Base-by-base conservation (phyloP, 2,113 vertebrate genomes). In the Noctilio leporinus region DNA sequence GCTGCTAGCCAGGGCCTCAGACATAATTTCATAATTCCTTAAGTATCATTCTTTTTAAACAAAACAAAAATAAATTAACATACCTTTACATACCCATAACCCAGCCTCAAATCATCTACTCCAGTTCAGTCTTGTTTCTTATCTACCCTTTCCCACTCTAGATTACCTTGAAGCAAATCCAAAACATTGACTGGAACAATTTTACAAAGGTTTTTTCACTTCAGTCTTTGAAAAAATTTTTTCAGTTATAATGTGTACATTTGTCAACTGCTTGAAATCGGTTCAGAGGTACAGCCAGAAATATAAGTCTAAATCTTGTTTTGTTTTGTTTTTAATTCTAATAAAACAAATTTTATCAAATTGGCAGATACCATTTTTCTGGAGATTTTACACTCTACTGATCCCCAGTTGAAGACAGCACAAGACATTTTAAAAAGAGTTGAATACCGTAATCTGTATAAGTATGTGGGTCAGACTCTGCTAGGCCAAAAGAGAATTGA, bases 361-460 rank as follows among this genome's bases (percentile, higher is more conserved):
- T 90, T 97, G 98, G 28, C 97, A 99, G 99, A 99, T 98, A 96
- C 98, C 15, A 96, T 99, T 93, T 99, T 99, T 97, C 98, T 99
- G 97, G 98, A 99, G 94, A 99, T 99, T 89, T 98, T 99, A 81
- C 75, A 99, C 97, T 99, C 99, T 6, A 98, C 98, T 49, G 30
- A 97, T 7, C 89, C 97, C 2, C 97, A 98, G 1, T 98, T 99
- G 96, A 78, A 97, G 0, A 99, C 98, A 26, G 98, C 99, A 5
- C 98, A 75, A 92, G 86, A 98, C 64, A 99, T 99, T 94, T 96
- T 99, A n/a, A 96, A 7, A 33, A 99, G 99, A 96, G 98, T 99
- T 49, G 91, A 99, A 86, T 96, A 92, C 14, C 98, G 99, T 9
- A 97, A 98, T 28, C 98, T 99, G 2, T 99, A 99, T 97, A 99